Evolutionary conservation across 2,113 vertebrate genomes (phyloP).

Genomic region (Psettodes erumei): DNA sequence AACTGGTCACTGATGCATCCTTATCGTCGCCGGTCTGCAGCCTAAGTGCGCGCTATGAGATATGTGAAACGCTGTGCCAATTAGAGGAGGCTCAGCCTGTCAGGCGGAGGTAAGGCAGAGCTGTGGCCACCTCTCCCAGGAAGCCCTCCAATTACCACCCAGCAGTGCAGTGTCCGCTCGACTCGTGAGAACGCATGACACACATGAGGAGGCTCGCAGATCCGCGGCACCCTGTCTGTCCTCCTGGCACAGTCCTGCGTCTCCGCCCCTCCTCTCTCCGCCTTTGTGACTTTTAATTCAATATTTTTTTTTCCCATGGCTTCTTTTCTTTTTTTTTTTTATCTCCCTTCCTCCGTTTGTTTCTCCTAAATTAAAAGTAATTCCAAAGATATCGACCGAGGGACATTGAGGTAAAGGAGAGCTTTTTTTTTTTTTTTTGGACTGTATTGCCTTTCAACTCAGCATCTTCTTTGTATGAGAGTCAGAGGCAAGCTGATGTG

Average conservation of each 20-base stretch:
- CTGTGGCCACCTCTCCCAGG: conserved; percentile 69
- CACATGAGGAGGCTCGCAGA: conserved; percentile 58
- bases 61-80: conserved; percentile 55
- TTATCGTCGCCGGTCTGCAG: conserved; percentile 24
- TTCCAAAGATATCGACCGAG: conserved; percentile 45
- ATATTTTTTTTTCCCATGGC: conserved; percentile 32
- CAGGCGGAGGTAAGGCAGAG: conserved; percentile 56
- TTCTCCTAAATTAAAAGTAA: conserved; percentile 51
- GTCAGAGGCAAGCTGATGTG: conserved; percentile 66
- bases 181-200: conserved; percentile 64
- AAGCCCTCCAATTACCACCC: conserved; percentile 77
- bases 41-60: conserved; percentile 38
- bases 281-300: conserved; percentile 32
- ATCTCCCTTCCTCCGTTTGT: conserved; percentile 27
- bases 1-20: conserved; percentile 43
- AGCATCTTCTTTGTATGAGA: conserved; percentile 52
- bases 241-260: conserved; percentile 25
- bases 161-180: conserved; percentile 63
- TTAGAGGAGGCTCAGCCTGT: conserved; percentile 65
- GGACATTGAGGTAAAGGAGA: conserved; percentile 29
- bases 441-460: conserved; percentile 41
- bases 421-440: conserved; percentile 2
- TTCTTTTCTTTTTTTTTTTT: conserved; percentile 32
- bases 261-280: neutral
- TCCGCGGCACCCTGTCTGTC: conserved; percentile 28